Conservation (phyloP, 2,797 vertebrate genomes). For the Anas bernieri region DNA sequence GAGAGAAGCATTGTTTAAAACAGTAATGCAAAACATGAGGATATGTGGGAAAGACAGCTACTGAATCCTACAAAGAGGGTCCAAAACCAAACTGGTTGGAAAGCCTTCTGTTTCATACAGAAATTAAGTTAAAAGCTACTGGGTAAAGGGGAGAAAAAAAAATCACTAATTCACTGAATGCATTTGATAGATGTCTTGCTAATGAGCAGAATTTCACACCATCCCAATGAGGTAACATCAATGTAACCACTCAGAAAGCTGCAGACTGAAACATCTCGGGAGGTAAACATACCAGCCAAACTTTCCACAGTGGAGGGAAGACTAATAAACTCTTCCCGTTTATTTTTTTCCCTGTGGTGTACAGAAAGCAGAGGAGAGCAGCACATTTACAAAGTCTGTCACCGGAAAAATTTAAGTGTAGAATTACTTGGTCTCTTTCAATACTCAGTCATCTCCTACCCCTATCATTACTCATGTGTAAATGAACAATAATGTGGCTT, state of each 20-base stretch:
- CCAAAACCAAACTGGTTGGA: fast-evolving
- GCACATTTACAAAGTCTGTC: neutral
- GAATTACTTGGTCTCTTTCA: neutral
- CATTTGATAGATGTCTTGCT: neutral
- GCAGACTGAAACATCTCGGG: neutral
- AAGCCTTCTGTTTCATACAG: neutral
- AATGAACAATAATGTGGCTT: neutral
- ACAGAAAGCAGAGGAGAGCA: neutral
- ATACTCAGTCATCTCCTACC: neutral
- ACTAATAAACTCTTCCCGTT: neutral
- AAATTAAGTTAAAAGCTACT: neutral
- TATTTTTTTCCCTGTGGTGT: neutral
- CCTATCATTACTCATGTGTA: neutral
- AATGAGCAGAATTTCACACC: neutral
- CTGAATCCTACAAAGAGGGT: neutral
- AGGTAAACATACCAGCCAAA: neutral
- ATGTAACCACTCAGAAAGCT: neutral
- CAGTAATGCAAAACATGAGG: neutral
- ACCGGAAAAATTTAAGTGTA: neutral
- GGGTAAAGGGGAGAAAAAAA: neutral
- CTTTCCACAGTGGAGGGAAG: neutral
- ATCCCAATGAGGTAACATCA: neutral
- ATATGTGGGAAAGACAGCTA: neutral
- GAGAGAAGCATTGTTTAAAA: neutral
- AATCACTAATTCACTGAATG: neutral